These are phyloP conservation scores for Aelia acuminata DNA, from an alignment of 2,888 invertebrate species.

Conservation along the genomic window DNA sequence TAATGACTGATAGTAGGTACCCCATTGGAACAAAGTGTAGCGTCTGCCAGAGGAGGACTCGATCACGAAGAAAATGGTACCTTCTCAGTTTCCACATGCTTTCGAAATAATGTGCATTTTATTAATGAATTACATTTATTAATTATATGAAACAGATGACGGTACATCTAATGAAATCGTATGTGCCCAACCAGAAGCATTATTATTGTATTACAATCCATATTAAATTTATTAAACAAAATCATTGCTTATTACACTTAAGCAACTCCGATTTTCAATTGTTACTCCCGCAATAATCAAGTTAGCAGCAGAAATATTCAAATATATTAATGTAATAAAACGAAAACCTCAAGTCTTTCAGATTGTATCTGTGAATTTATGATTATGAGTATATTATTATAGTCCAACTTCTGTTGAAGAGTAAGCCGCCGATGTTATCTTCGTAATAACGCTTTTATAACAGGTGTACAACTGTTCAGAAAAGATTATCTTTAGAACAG, in stretches of 20 bases:
- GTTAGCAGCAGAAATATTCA: not conserved
- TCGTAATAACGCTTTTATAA: constrained; percentile 19
- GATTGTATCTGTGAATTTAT: constrained; percentile 42
- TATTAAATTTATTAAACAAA: not conserved
- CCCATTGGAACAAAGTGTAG: no score
- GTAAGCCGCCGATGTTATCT: constrained; percentile 32
- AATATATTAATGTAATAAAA: not conserved
- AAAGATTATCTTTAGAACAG: not conserved
- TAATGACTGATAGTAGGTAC: no score
- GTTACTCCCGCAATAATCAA: not conserved
- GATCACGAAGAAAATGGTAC: no score
- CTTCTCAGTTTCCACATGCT: no score
- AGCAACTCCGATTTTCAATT: not conserved
- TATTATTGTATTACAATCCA: not conserved
- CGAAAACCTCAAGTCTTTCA: not conserved
- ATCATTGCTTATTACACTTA: not conserved
- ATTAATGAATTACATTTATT: no score
- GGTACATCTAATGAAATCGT: no score
- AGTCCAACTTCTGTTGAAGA: constrained; percentile 6
- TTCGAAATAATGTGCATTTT: no score
- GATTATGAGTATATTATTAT: constrained; percentile 23
- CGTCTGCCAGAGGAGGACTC: no score
- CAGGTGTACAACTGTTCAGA: not conserved
- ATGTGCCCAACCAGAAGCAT: no score
- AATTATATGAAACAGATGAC: no score